Conservation (phyloP, 2,113 vertebrate genomes). For the Lasiurus cinereus region DNA sequence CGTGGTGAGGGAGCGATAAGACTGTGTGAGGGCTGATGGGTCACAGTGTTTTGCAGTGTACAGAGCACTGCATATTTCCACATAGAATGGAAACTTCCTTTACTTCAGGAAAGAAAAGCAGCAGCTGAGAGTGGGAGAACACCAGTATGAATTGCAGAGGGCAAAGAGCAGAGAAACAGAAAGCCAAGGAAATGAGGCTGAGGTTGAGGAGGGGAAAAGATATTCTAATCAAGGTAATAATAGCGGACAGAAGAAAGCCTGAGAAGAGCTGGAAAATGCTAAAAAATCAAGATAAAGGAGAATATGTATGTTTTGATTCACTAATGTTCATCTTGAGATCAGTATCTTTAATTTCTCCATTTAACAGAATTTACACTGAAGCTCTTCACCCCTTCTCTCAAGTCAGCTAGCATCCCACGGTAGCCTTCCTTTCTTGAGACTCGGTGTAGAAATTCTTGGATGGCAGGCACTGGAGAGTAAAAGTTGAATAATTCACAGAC, state of each 20-base stretch:
- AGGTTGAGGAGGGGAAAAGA: not conserved
- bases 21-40: no score
- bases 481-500: not conserved
- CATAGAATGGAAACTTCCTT: not conserved
- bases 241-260: not conserved
- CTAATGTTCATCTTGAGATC: constrained; percentile 59
- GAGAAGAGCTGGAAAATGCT: not conserved
- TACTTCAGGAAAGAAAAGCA: not conserved
- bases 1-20: accelerated
- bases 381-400: not conserved
- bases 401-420: not conserved
- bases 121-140: not conserved
- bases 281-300: not conserved
- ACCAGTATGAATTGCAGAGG: not conserved
- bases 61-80: not conserved
- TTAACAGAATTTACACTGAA: not conserved
- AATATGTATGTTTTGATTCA: constrained; percentile 8
- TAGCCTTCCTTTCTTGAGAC: not conserved
- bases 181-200: not conserved
- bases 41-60: not conserved
- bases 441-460: not conserved
- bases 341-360: not conserved
- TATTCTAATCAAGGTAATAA: not conserved
- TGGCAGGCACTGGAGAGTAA: not conserved
- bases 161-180: not conserved